phyloP scores from a whole-genome alignment of 2,113 vertebrate species.

The Shinisaurus crocodilurus region DNA sequence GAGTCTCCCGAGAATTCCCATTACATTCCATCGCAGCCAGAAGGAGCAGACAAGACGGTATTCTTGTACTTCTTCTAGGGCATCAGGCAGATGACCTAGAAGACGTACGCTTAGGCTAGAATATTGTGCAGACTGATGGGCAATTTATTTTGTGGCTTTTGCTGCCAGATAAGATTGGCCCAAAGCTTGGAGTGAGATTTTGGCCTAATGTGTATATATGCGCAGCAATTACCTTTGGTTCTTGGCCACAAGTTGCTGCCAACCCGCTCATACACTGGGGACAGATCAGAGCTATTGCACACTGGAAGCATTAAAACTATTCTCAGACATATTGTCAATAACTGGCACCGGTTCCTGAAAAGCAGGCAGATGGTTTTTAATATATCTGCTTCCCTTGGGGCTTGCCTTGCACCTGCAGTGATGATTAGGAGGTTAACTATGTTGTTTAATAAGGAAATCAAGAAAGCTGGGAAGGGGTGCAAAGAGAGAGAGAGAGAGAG shows the following conservation, averaged over 20 bases:
- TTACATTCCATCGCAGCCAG: background rate
- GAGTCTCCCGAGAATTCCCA: background rate
- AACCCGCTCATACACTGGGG: background rate
- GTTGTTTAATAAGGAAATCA: background rate
- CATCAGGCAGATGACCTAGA: background rate
- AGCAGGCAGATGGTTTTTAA: conserved; percentile 9
- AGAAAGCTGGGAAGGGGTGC: background rate
- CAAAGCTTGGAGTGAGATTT: background rate
- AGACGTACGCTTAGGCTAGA: background rate
- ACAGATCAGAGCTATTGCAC: conserved; percentile 17
- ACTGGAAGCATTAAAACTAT: background rate
- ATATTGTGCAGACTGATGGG: background rate
- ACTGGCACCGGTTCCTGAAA: conserved; percentile 21
- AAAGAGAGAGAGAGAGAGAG: background rate
- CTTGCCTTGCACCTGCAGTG: background rate
- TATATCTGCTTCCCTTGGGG: background rate
- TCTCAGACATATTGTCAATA: conserved; percentile 19
- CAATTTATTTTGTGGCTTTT: background rate
- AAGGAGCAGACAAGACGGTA: background rate
- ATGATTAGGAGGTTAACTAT: conserved; percentile 25
- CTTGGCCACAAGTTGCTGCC: background rate
- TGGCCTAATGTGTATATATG: background rate
- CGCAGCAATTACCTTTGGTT: conserved; percentile 1
- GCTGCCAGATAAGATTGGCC: background rate
- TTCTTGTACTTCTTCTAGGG: conserved; percentile 8